Percentiles rank a stretch among this genome's conserved stretches.
These are phyloP conservation scores for Diprion similis DNA, from an alignment of 1,140 invertebrate species.

Conservation along the genomic window DNA sequence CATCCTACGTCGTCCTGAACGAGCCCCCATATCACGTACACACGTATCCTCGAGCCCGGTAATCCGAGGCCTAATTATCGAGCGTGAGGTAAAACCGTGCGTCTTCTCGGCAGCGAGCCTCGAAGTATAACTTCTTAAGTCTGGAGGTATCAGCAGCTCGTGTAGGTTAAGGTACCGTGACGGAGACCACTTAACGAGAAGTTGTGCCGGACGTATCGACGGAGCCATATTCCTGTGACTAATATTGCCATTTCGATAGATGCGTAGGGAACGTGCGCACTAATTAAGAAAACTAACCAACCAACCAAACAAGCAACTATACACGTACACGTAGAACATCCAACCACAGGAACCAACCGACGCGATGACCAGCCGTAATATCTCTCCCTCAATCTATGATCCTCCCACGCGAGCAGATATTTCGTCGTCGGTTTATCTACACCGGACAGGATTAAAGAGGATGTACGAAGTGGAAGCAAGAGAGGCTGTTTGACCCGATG, in stretches of 20 bases:
- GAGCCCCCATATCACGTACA: too few relatives aligned
- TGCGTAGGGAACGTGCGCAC: neutral
- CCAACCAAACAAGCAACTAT: neutral
- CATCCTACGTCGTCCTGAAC: neutral
- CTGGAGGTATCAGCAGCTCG: too few relatives aligned
- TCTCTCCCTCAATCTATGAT: too few relatives aligned
- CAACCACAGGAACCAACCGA: too few relatives aligned
- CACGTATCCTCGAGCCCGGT: neutral
- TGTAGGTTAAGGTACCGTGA: neutral
- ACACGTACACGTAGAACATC: too few relatives aligned
- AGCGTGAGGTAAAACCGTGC: neutral
- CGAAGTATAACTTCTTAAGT: too few relatives aligned
- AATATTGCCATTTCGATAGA: conserved; percentile 3
- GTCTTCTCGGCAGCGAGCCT: too few relatives aligned
- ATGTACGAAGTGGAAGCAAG: neutral
- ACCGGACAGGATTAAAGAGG: neutral
- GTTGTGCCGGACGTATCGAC: neutral
- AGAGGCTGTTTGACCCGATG: neutral
- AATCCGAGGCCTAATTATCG: neutral
- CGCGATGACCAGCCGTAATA: too few relatives aligned
- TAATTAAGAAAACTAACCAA: neutral
- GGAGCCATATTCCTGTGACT: neutral
- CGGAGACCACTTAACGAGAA: neutral
- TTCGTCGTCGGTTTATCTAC: neutral
- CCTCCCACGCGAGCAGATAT: too few relatives aligned